These are phyloP conservation scores for Pseudanteris insignis DNA, from an alignment of 2,888 invertebrate genomes.

Conservation along the genomic window DNA sequence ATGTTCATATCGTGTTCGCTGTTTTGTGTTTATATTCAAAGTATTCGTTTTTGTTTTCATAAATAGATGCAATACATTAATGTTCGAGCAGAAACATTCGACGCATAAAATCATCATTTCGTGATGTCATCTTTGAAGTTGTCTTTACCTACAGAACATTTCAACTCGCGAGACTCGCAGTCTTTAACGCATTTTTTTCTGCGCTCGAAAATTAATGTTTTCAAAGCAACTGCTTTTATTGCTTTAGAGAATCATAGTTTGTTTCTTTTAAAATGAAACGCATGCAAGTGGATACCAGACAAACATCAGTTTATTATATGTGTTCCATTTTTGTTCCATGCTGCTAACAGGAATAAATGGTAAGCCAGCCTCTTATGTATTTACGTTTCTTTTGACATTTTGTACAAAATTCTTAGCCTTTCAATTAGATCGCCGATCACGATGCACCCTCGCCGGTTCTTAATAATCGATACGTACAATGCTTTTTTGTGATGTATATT, in stretches of 20 bases:
- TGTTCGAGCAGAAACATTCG: constrained; percentile 4
- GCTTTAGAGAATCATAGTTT: constrained; percentile 15
- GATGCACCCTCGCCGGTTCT: too few relatives aligned
- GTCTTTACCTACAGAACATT: constrained; percentile 4
- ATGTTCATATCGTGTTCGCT: too few relatives aligned
- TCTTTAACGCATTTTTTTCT: constrained; percentile 9
- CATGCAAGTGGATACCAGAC: constrained; percentile 17
- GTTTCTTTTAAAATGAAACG: constrained; percentile 17
- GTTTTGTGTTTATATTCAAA: too few relatives aligned
- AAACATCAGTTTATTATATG: constrained; percentile 28
- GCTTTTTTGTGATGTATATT: too few relatives aligned
- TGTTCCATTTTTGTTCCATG: constrained; percentile 58
- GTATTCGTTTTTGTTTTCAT: too few relatives aligned
- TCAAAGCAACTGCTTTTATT: constrained; percentile 9
- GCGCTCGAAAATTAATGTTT: constrained; percentile 21
- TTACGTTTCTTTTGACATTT: constrained; percentile 22
- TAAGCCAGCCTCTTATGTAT: constrained; percentile 49
- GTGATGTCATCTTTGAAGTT: constrained; percentile 5
- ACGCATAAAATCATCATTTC: constrained; percentile 9
- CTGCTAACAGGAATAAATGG: constrained; percentile 64
- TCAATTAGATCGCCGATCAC: too few relatives aligned
- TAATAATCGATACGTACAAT: too few relatives aligned
- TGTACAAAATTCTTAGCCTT: too few relatives aligned
- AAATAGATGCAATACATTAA: constrained; percentile 1
- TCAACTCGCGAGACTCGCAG: background rate